Evolutionary conservation across 2,888 invertebrate genomes (phyloP), one percentile per base, ranked within the genome.

Genomic region (Apodemia zela): DNA sequence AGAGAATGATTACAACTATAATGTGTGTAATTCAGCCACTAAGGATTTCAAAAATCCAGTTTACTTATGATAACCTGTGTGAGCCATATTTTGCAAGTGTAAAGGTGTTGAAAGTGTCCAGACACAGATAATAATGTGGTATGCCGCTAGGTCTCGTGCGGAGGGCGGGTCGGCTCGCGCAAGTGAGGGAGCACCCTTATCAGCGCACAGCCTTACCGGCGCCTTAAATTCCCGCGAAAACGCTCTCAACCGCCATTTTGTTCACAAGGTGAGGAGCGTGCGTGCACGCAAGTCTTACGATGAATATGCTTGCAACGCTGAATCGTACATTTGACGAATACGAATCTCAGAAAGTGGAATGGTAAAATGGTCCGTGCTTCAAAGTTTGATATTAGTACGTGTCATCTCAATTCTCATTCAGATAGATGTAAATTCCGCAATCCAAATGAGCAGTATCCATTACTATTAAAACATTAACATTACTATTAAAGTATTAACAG

Each of bases 151-250:
- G 94, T 96, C 96, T 97, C 96, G 96, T 95, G 94, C 95, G 96
- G 93, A 94, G 93, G 80, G 95, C 96, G 93, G 96, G 95, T 85
- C 95, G 97, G 92, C 94, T 97, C 93, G 95, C 96, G 93, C 95
- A 96, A 92, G 94, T 96, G 93, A 94, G 98, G 95, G 98, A 98
- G 93, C 98, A 98, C 95, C 98, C 98, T 93, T 98, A 98, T 95
- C 97, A 97, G 95, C 97, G 98, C 95, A 96, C 89, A 70, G 90
- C 90, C 82, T 86, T 91, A 84, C 97, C 93, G 93, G 95, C 96
- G 95, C 96, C 96, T 94, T 91, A 92, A 67, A 84, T 82, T 79
- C 87, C 85, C 84, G 85, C 83, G 82, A 84, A 84, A 77, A 79
- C 81, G 84, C 85, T 88, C 87, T 87, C 87, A 88, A 87, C 87